These are phyloP conservation scores for Teleogryllus oceanicus DNA, from an alignment of 2,888 invertebrate species.

Conservation along the genomic window DNA sequence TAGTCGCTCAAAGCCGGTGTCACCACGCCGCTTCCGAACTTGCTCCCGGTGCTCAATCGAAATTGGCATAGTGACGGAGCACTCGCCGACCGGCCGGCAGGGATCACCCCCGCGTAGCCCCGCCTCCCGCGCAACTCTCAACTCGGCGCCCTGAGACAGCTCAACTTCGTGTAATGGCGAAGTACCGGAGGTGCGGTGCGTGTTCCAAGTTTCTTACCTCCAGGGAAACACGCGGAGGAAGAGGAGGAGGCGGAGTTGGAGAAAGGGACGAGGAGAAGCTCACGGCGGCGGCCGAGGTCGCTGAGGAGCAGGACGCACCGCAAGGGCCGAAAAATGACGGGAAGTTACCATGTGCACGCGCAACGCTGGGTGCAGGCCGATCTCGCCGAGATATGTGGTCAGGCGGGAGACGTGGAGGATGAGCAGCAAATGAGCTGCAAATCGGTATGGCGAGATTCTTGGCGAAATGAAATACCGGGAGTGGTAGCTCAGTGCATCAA, in stretches of 20 bases:
- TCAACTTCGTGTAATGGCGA: conserved; percentile 9
- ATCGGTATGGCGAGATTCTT: too few species aligned
- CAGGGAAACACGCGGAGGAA: neutral
- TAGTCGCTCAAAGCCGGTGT: neutral
- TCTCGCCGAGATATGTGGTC: too few species aligned
- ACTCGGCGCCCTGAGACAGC: neutral
- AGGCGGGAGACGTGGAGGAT: too few species aligned
- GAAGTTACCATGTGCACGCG: neutral
- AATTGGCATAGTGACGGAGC: conserved; percentile 18
- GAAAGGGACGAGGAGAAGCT: neutral
- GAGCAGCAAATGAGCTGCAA: too few species aligned
- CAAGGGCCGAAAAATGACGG: neutral
- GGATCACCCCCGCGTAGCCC: neutral
- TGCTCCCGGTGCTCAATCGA: neutral
- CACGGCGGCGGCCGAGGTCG: neutral
- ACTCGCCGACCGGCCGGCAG: neutral
- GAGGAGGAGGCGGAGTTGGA: neutral
- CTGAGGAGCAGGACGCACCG: too few species aligned
- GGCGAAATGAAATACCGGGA: too few species aligned
- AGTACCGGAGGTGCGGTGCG: conserved; percentile 1
- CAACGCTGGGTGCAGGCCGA: neutral
- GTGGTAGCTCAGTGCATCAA: too few species aligned
- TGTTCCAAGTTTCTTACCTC: conserved; percentile 9
- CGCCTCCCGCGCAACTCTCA: neutral
- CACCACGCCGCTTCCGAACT: neutral